Evolutionary conservation across 2,797 vertebrate species (phyloP).

Genomic region (Neopelma chrysocephalum): DNA sequence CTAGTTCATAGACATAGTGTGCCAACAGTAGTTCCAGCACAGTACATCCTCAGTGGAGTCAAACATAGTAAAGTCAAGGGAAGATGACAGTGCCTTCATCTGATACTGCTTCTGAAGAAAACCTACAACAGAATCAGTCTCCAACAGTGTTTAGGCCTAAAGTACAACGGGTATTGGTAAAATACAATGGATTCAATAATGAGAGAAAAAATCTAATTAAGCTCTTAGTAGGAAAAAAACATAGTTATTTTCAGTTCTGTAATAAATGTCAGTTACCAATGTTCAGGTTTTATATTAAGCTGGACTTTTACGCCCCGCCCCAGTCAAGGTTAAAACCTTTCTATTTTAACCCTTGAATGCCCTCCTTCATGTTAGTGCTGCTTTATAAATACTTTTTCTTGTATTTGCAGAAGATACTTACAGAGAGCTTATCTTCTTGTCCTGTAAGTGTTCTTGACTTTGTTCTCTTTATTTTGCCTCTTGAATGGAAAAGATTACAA

Average conservation of each 20-base stretch:
- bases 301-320: neutral
- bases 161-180: neutral
- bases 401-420: conserved; percentile 47
- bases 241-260: neutral
- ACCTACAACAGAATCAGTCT: neutral
- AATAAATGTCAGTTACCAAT: neutral
- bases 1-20: neutral
- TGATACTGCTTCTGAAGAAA: neutral
- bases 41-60: neutral
- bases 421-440: conserved; percentile 59
- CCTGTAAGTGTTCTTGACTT: conserved; percentile 50
- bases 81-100: neutral
- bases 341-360: neutral
- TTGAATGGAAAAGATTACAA: conserved; percentile 14
- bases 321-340: neutral
- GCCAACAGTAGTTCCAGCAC: neutral
- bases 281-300: neutral
- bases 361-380: neutral
- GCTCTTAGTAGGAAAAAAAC: neutral
- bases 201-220: neutral
- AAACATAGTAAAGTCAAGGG: neutral
- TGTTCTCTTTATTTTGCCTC: conserved; percentile 46
- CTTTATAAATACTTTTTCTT: neutral
- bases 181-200: neutral
- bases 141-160: neutral